Percentiles rank a stretch among this genome's conserved stretches.
Conservation (phyloP, 2,797 vertebrate species). For the Serranus cabrilla region DNA sequence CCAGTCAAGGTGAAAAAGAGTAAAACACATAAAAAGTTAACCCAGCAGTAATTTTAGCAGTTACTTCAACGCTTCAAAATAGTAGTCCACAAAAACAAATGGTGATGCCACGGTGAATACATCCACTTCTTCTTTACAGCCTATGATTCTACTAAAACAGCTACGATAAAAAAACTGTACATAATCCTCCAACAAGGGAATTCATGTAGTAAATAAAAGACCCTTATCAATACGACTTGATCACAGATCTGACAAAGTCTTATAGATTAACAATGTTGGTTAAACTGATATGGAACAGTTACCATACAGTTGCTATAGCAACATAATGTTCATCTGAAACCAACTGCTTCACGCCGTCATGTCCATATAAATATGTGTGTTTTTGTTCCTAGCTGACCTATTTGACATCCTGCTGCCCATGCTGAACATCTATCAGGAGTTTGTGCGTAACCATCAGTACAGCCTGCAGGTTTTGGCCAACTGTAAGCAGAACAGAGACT, state of each 20-base stretch:
- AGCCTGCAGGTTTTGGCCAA: conserved; percentile 98
- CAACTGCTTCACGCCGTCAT: not conserved
- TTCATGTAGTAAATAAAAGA: not conserved
- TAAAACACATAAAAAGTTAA: too few species aligned
- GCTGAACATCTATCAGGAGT: conserved; percentile 99
- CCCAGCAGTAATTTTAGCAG: too few species aligned
- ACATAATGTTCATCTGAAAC: not conserved
- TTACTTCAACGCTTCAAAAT: too few species aligned
- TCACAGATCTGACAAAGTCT: not conserved
- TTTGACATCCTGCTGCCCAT: conserved; percentile 99
- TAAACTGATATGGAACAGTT: not conserved
- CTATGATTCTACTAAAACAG: not conserved
- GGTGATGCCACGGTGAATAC: too few species aligned
- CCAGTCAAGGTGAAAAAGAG: too few species aligned
- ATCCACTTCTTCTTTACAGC: too few species aligned
- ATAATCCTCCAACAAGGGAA: not conserved
- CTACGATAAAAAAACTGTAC: not conserved
- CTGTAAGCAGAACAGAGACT: conserved; percentile 99
- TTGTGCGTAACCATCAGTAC: conserved; percentile 99
- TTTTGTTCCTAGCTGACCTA: conserved; percentile 89
- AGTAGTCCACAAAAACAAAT: too few species aligned
- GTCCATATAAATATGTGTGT: not conserved
- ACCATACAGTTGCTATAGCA: conserved; percentile 2
- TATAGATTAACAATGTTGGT: not conserved
- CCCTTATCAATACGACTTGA: not conserved